Base-by-base conservation (phyloP, 35 echinoderm and acorn worm species). In the Patiria miniata region DNA sequence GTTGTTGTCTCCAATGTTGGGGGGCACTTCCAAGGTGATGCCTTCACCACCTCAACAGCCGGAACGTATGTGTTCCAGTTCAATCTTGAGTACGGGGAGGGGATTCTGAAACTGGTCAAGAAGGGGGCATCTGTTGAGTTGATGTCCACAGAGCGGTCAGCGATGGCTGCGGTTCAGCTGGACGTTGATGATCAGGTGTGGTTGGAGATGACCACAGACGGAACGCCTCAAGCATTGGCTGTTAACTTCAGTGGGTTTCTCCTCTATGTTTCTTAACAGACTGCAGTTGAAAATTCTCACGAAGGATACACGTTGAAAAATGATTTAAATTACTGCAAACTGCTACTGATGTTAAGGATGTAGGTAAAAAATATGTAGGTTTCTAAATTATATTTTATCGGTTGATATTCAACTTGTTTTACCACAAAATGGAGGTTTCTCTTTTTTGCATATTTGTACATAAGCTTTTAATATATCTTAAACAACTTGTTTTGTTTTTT, bases 161-260 rank as follows among this genome's bases (percentile, higher is more conserved):
- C 65, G 2, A 73, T 23, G 14, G 34, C 65, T 36, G 65, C 29
- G 34, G 65, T 73, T 30, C 65, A 73, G 26, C 65, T 73, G 3
- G 65, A 73, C 8, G 26, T 73, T 14, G 65, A 73, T 36, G 65
- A 73, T 9, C 29, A 36, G 8, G 65, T 73, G 34, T 73, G 65
- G 65, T 16, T 73, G 29, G 30, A 73, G 65, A 73, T 73, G 65
- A 73, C 65, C 65, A 73, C 65, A 32, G 2, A 73, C 21, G 65
- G 65, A 0, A 23, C 26, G 5, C 65, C 26, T 10, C 65, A 73
- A 73, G 65, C 23, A 73, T 34, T 73, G 29, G 65, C 0, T 26
- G 65, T 73, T 36, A 73, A 73, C 65, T 73, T 73, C 65, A 73
- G 65, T 73, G 65, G 65, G 29, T 73, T 73, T 73, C 65, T 73